phyloP scores from a whole-genome alignment of 2,888 invertebrate species.

The Rapana venosa region DNA sequence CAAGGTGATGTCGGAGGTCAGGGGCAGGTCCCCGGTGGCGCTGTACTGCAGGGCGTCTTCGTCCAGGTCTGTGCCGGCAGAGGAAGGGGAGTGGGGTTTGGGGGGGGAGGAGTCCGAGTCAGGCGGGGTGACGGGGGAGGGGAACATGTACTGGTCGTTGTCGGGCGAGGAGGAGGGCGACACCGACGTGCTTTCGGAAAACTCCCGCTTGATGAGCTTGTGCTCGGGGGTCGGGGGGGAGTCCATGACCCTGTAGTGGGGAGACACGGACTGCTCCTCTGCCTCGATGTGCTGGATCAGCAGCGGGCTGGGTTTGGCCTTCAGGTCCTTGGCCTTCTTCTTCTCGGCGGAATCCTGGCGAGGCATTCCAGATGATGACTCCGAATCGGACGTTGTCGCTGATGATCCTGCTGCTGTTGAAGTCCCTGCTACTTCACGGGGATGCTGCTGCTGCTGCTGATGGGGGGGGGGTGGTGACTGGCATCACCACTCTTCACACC shows the following conservation, averaged over 20 bases:
- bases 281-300: conserved; percentile 67
- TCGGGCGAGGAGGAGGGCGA: conserved; percentile 72
- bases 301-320: conserved; percentile 69
- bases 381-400: conserved; percentile 21
- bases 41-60: conserved; percentile 51
- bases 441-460: conserved; percentile 2
- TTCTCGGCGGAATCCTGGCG: conserved; percentile 68
- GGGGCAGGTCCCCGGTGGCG: conserved; percentile 13
- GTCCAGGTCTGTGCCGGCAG: conserved; percentile 66
- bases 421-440: background rate
- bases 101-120: conserved; percentile 75
- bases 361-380: conserved; percentile 1
- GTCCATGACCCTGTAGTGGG: conserved; percentile 73
- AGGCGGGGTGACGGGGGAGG: conserved; percentile 74
- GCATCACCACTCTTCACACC: background rate
- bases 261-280: conserved; percentile 69
- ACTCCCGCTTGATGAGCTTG: conserved; percentile 69
- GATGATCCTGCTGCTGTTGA: background rate
- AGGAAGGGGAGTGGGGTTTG: conserved; percentile 74
- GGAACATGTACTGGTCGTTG: conserved; percentile 70
- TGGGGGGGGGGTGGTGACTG: background rate
- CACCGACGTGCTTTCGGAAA: conserved; percentile 71
- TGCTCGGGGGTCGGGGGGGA: conserved; percentile 74
- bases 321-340: conserved; percentile 68
- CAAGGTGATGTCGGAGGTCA: background rate